A percentile compares a stretch with the other conserved stretches of the same genome.
Evolutionary conservation across 2,113 vertebrate genomes (phyloP).

Genomic region (Nyctibius bracteatus): DNA sequence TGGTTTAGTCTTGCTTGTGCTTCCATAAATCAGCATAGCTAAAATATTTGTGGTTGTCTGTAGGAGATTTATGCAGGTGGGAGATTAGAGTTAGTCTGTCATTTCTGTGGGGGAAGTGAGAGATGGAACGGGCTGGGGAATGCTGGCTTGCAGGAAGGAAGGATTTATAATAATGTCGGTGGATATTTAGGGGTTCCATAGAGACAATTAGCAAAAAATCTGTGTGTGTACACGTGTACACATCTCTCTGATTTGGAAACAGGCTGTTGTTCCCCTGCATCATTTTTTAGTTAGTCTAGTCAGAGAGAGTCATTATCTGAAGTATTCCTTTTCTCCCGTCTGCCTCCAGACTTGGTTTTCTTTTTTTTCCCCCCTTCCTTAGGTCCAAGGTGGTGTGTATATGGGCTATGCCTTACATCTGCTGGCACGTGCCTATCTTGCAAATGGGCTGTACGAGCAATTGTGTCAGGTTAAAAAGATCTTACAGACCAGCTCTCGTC

Average conservation of each 20-base stretch:
- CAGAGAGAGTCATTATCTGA: background rate
- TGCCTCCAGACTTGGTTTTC: background rate
- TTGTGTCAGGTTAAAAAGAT: background rate
- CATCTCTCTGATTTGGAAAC: background rate
- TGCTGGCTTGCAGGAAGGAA: conserved; percentile 54
- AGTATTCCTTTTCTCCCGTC: background rate
- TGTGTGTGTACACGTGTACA: background rate
- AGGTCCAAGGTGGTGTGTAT: background rate
- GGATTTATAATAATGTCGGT: conserved; percentile 23
- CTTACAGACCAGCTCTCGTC: background rate
- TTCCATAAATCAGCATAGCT: conserved; percentile 80
- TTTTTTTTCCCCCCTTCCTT: background rate
- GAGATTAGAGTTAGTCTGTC: conserved; percentile 76
- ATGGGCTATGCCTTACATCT: background rate
- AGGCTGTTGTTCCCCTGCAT: background rate
- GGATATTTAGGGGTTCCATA: conserved; percentile 23
- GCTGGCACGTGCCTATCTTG: background rate
- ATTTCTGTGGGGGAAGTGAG: conserved; percentile 58
- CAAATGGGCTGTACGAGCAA: background rate
- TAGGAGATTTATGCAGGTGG: conserved; percentile 77
- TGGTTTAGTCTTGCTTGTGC: conserved; percentile 59
- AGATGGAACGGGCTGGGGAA: conserved; percentile 33
- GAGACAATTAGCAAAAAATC: background rate
- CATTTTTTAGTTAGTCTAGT: background rate
- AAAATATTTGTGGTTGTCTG: conserved; percentile 79